These are phyloP conservation scores for Tethya wilhelma DNA, from an alignment of 37 sponge, comb jelly and placozoan genomes.

Conservation along the genomic window DNA sequence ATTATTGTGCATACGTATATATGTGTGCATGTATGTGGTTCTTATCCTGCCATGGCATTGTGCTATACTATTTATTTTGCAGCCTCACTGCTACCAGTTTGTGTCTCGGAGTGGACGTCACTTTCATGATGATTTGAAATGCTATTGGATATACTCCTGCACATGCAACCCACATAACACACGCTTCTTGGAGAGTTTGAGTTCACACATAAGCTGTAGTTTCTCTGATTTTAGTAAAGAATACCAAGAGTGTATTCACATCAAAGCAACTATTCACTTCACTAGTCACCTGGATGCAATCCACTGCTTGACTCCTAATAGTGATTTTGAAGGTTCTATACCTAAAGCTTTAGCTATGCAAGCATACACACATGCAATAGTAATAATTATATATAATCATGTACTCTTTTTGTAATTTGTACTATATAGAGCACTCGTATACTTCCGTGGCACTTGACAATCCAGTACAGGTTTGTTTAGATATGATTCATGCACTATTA, in stretches of 20 bases:
- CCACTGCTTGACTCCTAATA: background rate
- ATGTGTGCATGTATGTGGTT: background rate
- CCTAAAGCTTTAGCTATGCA: too few species aligned
- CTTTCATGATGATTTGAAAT: background rate
- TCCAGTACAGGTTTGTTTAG: background rate
- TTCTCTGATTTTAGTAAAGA: background rate
- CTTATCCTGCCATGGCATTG: too few species aligned
- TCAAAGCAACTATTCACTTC: background rate
- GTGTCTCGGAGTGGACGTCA: background rate
- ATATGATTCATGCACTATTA: background rate
- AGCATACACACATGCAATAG: background rate
- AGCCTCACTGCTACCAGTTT: conserved; percentile 9
- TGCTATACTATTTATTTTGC: too few species aligned
- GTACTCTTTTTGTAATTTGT: background rate
- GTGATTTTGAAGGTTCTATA: background rate
- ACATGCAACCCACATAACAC: background rate
- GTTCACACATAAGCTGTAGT: background rate
- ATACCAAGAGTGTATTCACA: background rate
- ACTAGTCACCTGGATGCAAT: background rate
- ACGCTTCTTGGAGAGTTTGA: background rate
- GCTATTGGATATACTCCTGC: background rate
- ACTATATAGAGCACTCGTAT: background rate
- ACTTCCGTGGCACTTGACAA: background rate
- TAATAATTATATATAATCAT: background rate
- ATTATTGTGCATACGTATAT: background rate